These are phyloP conservation scores for Globodera ellingtonae DNA, from an alignment of 1,140 invertebrate species.

Conservation along the genomic window DNA sequence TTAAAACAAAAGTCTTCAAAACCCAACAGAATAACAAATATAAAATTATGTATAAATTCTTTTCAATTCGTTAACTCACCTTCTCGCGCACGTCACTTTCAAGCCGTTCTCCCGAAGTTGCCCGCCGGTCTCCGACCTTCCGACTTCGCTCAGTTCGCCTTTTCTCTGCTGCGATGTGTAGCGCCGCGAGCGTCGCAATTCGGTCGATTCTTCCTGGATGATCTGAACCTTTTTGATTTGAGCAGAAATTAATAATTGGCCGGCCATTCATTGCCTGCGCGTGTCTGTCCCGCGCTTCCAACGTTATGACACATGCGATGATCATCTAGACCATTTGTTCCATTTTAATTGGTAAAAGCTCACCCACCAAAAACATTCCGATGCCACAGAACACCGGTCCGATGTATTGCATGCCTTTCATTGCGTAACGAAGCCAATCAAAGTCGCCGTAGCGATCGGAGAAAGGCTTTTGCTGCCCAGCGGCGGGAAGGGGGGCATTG, in stretches of 20 bases:
- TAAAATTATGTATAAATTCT: neutral
- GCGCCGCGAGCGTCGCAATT: conserved; percentile 21
- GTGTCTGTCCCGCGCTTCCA: conserved; percentile 61
- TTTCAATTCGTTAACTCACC: neutral
- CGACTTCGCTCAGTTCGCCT: neutral
- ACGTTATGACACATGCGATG: conserved; percentile 63
- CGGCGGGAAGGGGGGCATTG: neutral
- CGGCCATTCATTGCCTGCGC: conserved; percentile 53
- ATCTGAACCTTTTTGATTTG: conserved; percentile 15
- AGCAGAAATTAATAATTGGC: neutral
- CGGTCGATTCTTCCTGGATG: conserved; percentile 20
- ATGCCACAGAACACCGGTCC: conserved; percentile 64
- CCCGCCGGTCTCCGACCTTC: neutral
- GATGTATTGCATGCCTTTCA: conserved; percentile 64
- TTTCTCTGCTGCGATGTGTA: conserved; percentile 14
- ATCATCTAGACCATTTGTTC: conserved; percentile 47
- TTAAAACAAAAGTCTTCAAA: too few relatives aligned
- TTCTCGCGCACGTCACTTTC: neutral
- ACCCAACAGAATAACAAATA: too few relatives aligned
- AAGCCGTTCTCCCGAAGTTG: neutral
- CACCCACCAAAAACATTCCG: conserved; percentile 51
- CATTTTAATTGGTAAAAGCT: neutral
- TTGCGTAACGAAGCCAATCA: conserved; percentile 31
- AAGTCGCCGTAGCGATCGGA: neutral
- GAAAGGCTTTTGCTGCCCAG: neutral